Evolutionary conservation across 2,797 vertebrate species (phyloP).

Genomic region (Bufotes viridis): DNA sequence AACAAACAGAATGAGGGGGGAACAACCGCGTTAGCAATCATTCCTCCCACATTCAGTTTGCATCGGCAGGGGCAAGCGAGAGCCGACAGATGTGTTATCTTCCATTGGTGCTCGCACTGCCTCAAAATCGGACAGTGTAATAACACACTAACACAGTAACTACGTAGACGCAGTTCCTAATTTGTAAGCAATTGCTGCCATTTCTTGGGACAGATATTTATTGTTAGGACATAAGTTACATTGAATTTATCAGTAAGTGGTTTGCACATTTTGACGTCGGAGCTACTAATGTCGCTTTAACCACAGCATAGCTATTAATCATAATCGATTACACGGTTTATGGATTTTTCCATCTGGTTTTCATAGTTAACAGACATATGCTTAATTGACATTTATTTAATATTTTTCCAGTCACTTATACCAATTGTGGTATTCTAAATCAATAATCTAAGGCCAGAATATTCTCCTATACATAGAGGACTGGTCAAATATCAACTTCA

Average conservation of each 20-base stretch:
- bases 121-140: no score
- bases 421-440: neutral
- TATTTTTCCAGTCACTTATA: neutral
- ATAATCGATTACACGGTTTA: neutral
- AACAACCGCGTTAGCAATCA: no score
- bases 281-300: neutral
- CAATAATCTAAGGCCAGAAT: neutral
- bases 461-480: neutral
- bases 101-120: no score
- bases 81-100: no score
- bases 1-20: no score
- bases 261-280: slow-evolving; percentile 7
- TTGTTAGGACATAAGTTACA: slow-evolving; percentile 3
- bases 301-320: slow-evolving; percentile 15
- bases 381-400: neutral
- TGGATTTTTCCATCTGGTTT: slow-evolving; percentile 18
- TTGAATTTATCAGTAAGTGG: slow-evolving; percentile 32
- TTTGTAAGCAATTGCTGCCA: neutral
- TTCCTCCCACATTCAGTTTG: no score
- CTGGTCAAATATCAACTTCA: neutral
- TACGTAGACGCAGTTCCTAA: neutral
- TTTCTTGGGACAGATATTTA: slow-evolving; percentile 16
- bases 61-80: no score
- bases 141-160: neutral
- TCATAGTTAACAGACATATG: slow-evolving; percentile 13